Evolutionary conservation across 30 jellyfish, hydroid and myxozoan species (phyloP).

Genomic region (Cassiopea andromeda): DNA sequence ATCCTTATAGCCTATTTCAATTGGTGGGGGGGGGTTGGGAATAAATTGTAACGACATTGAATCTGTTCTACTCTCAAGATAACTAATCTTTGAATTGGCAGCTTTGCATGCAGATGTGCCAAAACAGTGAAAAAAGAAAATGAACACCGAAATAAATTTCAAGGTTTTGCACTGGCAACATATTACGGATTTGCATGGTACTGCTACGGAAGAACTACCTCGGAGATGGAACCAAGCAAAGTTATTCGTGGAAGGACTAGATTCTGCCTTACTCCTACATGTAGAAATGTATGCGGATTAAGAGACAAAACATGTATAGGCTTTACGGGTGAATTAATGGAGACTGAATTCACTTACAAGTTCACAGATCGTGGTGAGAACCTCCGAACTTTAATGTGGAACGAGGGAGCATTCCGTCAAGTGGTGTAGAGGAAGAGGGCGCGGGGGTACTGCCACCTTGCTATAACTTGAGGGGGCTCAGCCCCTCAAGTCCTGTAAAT

Average conservation of each 20-base stretch:
- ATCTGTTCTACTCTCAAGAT: too few species aligned
- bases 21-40: too few species aligned
- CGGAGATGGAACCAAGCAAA: background rate
- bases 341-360: background rate
- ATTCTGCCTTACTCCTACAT: background rate
- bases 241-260: background rate
- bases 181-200: background rate
- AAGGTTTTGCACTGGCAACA: conserved; percentile 2
- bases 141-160: background rate
- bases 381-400: too few species aligned
- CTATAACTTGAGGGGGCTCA: too few species aligned
- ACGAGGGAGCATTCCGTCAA: too few species aligned
- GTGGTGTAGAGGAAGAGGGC: too few species aligned
- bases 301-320: conserved; percentile 3
- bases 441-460: too few species aligned
- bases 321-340: background rate
- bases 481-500: too few species aligned
- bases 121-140: background rate
- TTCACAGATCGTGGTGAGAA: background rate
- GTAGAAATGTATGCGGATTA: background rate
- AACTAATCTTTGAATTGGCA: background rate
- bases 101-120: conserved; percentile 23
- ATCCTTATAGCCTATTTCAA: too few species aligned
- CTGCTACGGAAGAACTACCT: conserved; percentile 9
- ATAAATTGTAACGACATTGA: too few species aligned